Evolutionary conservation across 1,140 invertebrate genomes (phyloP), one percentile per base, ranked within the genome.

Genomic region (Pseudoatta argentina): DNA sequence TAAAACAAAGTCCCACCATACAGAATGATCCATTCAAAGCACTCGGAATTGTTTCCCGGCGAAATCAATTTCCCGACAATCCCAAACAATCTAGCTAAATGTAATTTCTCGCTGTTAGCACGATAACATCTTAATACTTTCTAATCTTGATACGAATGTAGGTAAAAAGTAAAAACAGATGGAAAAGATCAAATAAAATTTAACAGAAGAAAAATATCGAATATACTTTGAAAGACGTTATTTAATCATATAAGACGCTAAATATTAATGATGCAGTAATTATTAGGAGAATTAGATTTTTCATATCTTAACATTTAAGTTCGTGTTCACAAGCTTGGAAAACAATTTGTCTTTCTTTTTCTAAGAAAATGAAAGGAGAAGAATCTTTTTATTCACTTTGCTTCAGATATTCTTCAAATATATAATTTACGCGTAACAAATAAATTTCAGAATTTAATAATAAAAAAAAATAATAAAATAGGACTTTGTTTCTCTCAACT

Each of bases 41-140:
- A 21, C 48, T 16, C 24, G 39, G 21, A 3, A 73, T 75, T 75
- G 69, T n/a, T 61, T 75, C n/a, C 44, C n/a, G 3, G 30, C 14
- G 21, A 67, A 48, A 63, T 48, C 59, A 53, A 57, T 53, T 82
- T 64, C 12, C 67, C 27, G 18, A 24, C 27, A 55, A 39, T 59
- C 24, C 24, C 10, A 59, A 82, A 82, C 24, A 73, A 59, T 27
- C 16, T 48, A 87, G 21, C 12, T 55, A 39, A 61, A 86, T 78
- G 30, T 39, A 72, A 82, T 30, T 71, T 69, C 66, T 21, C 64
- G 53, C 18, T 21, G 21, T 44, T 57, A 44, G 30, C 44, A 18
- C 24, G 75, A 82, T 87, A 39, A 86, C 57, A 51, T 87, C 53
- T 87, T 44, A 71, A 87, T 88, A 78, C 44, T 66, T 34, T 34